Evolutionary conservation across 2,797 vertebrate species (phyloP).

Genomic region (Molossus molossus): DNA sequence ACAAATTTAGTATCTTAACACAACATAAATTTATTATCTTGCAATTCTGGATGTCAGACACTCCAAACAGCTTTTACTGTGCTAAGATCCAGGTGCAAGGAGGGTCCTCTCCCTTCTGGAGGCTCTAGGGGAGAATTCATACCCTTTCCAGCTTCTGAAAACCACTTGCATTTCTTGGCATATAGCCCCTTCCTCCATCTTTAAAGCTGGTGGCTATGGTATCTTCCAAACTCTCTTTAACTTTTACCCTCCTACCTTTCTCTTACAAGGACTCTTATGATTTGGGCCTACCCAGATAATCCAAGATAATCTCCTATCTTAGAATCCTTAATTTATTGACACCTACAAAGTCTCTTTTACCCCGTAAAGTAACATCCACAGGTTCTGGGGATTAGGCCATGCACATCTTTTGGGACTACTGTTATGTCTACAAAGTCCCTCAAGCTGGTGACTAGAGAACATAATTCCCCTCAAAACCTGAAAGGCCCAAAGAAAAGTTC

Average conservation of each 20-base stretch:
- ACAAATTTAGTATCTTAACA: background rate
- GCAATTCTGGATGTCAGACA: background rate
- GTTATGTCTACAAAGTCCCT: background rate
- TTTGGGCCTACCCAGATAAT: background rate
- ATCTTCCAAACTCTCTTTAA: background rate
- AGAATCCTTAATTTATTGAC: slow-evolving; percentile 5
- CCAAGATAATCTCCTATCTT: background rate
- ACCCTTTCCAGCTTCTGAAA: background rate
- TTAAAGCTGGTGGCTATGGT: background rate
- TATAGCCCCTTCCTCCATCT: background rate
- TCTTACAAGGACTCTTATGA: background rate
- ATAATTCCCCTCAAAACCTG: background rate
- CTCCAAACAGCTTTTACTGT: background rate
- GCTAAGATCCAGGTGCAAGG: background rate
- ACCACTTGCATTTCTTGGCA: background rate
- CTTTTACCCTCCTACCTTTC: background rate
- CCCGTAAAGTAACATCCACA: background rate
- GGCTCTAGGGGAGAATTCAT: background rate
- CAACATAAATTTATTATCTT: background rate
- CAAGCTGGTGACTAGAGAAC: background rate
- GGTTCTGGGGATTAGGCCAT: background rate
- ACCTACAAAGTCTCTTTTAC: background rate
- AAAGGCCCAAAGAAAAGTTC: background rate
- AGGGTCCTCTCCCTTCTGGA: background rate
- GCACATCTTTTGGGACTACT: background rate